Evolutionary conservation across 2,113 vertebrate species (phyloP).

Genomic region (Nettapus auritus): DNA sequence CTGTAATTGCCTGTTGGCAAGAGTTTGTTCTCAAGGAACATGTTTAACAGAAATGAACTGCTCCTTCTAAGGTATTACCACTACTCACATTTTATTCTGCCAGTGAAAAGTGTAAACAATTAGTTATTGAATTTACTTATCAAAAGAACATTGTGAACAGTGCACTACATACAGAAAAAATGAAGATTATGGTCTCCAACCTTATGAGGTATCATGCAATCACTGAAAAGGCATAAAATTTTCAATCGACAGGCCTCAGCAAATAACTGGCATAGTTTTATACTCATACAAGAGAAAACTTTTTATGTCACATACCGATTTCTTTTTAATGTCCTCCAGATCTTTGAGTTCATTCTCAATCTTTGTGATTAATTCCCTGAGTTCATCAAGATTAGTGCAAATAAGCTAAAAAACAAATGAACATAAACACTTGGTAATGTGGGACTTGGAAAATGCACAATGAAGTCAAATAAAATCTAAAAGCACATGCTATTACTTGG

Average conservation of each 20-base stretch:
- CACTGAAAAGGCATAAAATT: slow-evolving; percentile 38
- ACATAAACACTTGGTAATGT: slow-evolving; percentile 76
- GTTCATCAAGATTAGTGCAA: slow-evolving; percentile 94
- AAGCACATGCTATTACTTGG: slow-evolving; percentile 32
- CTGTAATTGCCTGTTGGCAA: not conserved
- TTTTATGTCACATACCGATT: slow-evolving; percentile 88
- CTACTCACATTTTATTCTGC: not conserved
- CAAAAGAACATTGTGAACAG: slow-evolving; percentile 20
- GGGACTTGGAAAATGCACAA: slow-evolving; percentile 72
- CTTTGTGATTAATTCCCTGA: slow-evolving; percentile 95
- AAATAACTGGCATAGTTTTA: slow-evolving; percentile 68
- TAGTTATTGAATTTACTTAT: slow-evolving; percentile 3
- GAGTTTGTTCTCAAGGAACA: not conserved
- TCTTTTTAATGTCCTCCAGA: slow-evolving; percentile 94
- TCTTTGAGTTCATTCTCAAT: slow-evolving; percentile 94
- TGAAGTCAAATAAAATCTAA: slow-evolving; percentile 68
- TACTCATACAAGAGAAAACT: slow-evolving; percentile 66
- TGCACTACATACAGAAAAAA: slow-evolving; percentile 37
- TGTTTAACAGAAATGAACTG: not conserved
- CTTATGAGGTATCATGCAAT: not conserved
- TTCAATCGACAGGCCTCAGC: slow-evolving; percentile 38
- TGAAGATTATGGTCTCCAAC: not conserved
- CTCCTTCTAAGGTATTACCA: not conserved
- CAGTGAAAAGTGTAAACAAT: slow-evolving; percentile 3
- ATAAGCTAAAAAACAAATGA: slow-evolving; percentile 88